Evolutionary conservation across 2,888 invertebrate species (phyloP).

Genomic region (Pyrrhopygopsis socrates): DNA sequence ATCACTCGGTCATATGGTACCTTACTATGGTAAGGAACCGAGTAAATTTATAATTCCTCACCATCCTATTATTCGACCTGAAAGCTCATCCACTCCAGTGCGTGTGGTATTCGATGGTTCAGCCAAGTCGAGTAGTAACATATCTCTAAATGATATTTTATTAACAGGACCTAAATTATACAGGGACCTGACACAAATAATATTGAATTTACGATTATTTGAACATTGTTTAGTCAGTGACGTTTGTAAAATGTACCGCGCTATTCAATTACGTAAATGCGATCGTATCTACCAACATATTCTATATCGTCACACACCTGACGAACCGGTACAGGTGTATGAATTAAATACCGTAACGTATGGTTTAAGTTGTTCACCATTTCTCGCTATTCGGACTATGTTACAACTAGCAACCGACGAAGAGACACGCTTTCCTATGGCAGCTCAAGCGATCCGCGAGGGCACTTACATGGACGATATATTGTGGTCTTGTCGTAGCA

Average conservation of each 20-base stretch:
- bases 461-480: constrained; percentile 50
- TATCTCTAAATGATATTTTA: constrained; percentile 48
- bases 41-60: constrained; percentile 58
- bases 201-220: constrained; percentile 37
- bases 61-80: constrained; percentile 30
- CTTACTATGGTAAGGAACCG: neutral
- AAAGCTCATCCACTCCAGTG: constrained; percentile 43
- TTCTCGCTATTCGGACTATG: constrained; percentile 41
- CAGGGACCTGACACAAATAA: constrained; percentile 28
- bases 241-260: constrained; percentile 44
- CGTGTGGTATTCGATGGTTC: constrained; percentile 47
- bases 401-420: constrained; percentile 31
- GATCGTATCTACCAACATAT: constrained; percentile 42
- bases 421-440: neutral
- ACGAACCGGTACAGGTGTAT: constrained; percentile 21
- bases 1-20: constrained; percentile 50
- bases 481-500: constrained; percentile 33
- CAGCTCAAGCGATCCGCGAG: constrained; percentile 1
- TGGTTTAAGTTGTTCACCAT: constrained; percentile 48
- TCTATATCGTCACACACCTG: constrained; percentile 9
- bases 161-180: constrained; percentile 43
- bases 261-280: neutral
- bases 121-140: constrained; percentile 8
- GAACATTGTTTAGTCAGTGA: constrained; percentile 28
- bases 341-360: constrained; percentile 61